phyloP scores from a whole-genome alignment of 2,888 invertebrate species.

The Polymixis lichenea region DNA sequence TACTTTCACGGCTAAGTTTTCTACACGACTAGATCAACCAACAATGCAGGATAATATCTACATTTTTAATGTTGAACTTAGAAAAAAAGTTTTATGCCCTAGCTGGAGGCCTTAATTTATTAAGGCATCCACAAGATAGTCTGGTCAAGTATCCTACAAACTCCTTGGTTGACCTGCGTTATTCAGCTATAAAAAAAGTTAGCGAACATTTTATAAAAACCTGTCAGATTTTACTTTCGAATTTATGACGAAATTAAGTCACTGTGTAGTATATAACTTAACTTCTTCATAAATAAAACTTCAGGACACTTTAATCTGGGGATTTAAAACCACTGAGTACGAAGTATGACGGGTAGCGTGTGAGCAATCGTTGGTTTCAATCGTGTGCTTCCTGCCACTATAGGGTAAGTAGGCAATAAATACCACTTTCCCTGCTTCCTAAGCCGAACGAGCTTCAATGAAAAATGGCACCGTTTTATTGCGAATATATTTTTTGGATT shows the following conservation, averaged over 20 bases:
- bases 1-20: no score
- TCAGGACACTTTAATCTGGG: constrained; percentile 24
- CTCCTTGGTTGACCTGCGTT: background rate
- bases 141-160: background rate
- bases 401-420: constrained; percentile 59
- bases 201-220: background rate
- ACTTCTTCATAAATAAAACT: background rate
- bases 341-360: constrained; percentile 59
- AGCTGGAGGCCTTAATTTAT: background rate
- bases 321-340: constrained; percentile 43
- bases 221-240: background rate
- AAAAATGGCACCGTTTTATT: constrained; percentile 60
- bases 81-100: background rate
- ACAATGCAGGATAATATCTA: background rate
- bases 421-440: constrained; percentile 55
- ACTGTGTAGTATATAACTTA: background rate
- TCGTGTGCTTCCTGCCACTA: constrained; percentile 52
- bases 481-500: constrained; percentile 55
- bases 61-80: background rate
- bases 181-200: background rate
- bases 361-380: constrained; percentile 59
- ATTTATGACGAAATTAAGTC: background rate
- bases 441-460: constrained; percentile 49
- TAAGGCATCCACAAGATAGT: background rate
- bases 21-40: background rate